These are phyloP conservation scores for Columbina picui DNA, from an alignment of 2,113 vertebrate species.

Conservation along the genomic window DNA sequence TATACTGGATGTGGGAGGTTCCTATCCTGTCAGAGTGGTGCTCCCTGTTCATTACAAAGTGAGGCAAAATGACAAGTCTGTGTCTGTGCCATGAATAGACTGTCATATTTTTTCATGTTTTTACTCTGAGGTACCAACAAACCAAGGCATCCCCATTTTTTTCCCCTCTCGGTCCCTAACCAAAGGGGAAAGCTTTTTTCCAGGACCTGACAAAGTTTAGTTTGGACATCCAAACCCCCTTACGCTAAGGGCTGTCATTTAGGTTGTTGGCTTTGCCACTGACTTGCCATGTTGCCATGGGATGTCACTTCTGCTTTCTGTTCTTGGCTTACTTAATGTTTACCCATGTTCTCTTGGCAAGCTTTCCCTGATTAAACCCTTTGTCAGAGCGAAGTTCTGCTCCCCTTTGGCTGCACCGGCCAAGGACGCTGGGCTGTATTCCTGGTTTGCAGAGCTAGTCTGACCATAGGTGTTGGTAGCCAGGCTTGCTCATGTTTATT, in stretches of 20 bases:
- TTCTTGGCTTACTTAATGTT: background rate
- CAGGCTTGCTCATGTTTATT: background rate
- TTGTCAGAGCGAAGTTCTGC: background rate
- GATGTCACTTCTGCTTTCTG: background rate
- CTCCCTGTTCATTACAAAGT: background rate
- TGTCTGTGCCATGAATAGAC: background rate
- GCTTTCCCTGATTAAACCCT: background rate
- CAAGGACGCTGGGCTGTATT: background rate
- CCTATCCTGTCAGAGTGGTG: background rate
- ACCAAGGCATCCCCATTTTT: background rate
- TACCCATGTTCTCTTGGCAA: background rate
- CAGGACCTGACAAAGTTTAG: background rate
- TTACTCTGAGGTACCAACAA: background rate
- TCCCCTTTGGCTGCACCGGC: background rate
- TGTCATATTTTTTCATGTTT: background rate
- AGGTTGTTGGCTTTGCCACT: background rate
- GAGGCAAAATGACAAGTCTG: background rate
- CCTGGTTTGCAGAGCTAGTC: background rate
- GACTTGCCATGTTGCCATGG: background rate
- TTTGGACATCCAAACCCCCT: background rate
- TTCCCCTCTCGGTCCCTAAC: background rate
- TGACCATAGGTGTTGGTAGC: background rate
- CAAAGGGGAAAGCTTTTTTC: background rate
- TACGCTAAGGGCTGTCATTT: background rate
- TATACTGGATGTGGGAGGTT: background rate